A percentile compares a stretch with the other conserved stretches of the same genome.
Conservation (phyloP, 2,888 invertebrate species). For the Crematogaster levior region DNA sequence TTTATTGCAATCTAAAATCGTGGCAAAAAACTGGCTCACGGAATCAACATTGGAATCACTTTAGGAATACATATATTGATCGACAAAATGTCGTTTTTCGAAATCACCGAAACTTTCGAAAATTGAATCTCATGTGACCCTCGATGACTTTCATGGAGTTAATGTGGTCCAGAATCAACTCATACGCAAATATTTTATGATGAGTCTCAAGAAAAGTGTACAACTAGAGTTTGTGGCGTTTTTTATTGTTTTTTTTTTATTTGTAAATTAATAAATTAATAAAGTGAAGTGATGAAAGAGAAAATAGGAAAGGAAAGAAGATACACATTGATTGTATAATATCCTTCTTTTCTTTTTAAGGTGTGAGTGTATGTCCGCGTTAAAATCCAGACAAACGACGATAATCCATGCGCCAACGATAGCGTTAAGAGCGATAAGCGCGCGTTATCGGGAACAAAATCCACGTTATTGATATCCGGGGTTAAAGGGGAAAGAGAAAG, state of each 20-base stretch:
- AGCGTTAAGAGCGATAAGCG: constrained; percentile 8
- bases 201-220: not conserved
- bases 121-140: not conserved
- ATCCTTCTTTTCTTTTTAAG: not conserved
- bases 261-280: not conserved
- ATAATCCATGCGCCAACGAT: constrained; percentile 26
- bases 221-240: not conserved
- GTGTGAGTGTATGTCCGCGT: not conserved
- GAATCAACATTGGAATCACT: not conserved
- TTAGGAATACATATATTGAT: not conserved
- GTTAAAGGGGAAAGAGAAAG: not conserved
- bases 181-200: not conserved
- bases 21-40: not conserved
- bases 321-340: not conserved
- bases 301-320: not conserved
- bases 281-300: too few species aligned
- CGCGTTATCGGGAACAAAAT: constrained; percentile 23
- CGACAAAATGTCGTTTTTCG: not conserved
- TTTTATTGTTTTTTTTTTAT: not conserved
- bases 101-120: constrained; percentile 21
- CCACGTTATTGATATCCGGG: constrained; percentile 16
- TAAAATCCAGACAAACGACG: constrained; percentile 16
- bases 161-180: not conserved
- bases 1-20: not conserved
- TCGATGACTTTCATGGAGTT: not conserved